phyloP scores from a whole-genome alignment of 2,797 vertebrate species.

The Aplochiton taeniatus region DNA sequence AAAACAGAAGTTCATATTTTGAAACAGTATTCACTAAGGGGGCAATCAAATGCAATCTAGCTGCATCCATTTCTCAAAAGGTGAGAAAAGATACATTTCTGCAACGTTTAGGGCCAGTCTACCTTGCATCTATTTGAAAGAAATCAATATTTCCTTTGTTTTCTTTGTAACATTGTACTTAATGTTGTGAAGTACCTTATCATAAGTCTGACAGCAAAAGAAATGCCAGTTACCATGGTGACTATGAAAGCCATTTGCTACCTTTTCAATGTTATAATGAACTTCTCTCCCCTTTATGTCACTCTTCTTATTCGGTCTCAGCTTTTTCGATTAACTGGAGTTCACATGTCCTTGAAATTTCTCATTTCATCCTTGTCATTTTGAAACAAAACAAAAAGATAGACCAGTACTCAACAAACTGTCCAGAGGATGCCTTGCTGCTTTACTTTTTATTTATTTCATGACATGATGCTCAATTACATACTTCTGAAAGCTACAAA shows the following conservation, averaged over 20 bases:
- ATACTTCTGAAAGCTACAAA: too few relatives aligned
- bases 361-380: slow-evolving; percentile 72
- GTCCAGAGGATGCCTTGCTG: neutral
- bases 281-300: slow-evolving; percentile 83
- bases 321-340: slow-evolving; percentile 79
- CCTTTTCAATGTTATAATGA: slow-evolving; percentile 85
- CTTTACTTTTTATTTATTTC: too few relatives aligned
- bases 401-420: slow-evolving; percentile 61
- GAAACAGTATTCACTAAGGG: slow-evolving; percentile 20
- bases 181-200: slow-evolving; percentile 83
- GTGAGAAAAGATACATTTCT: slow-evolving; percentile 47
- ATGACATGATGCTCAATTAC: too few relatives aligned
- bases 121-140: slow-evolving; percentile 76
- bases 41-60: slow-evolving; percentile 33
- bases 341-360: slow-evolving; percentile 78
- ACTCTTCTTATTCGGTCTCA: slow-evolving; percentile 80
- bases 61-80: slow-evolving; percentile 31
- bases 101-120: slow-evolving; percentile 72
- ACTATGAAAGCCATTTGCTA: slow-evolving; percentile 85
- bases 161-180: slow-evolving; percentile 79
- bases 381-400: slow-evolving; percentile 69
- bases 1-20: too few relatives aligned
- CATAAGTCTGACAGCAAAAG: slow-evolving; percentile 76
- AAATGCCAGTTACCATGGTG: slow-evolving; percentile 79
- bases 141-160: slow-evolving; percentile 81